phyloP scores from a whole-genome alignment of 2,888 invertebrate species.

The Thymelicus acteon region DNA sequence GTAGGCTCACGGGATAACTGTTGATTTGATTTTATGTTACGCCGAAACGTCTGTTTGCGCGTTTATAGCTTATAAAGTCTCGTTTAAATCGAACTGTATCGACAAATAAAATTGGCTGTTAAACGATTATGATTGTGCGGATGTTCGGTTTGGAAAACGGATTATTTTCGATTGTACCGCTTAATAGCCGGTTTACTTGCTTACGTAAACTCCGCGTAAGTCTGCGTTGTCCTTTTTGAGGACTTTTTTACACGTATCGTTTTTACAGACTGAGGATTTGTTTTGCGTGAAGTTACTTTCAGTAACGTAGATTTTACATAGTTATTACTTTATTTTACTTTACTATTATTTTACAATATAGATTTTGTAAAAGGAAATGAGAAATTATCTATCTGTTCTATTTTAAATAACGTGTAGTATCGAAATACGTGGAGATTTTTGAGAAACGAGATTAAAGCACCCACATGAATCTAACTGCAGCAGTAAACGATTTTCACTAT shows the following conservation, averaged over 20 bases:
- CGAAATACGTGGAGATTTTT: no score
- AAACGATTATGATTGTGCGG: conserved; percentile 78
- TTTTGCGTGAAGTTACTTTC: no score
- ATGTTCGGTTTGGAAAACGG: conserved; percentile 62
- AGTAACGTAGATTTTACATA: neutral
- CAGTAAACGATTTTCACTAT: no score
- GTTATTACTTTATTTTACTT: no score
- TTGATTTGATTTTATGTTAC: conserved; percentile 85
- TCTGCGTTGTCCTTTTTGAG: neutral
- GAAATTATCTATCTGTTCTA: no score
- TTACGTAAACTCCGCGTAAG: conserved; percentile 4
- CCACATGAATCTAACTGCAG: no score
- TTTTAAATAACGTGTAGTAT: no score
- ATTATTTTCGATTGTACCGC: conserved; percentile 57
- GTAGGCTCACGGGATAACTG: conserved; percentile 83
- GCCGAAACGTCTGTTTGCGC: conserved; percentile 82
- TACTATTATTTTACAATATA: no score
- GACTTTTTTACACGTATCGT: neutral
- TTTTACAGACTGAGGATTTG: no score
- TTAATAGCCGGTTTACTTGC: conserved; percentile 25
- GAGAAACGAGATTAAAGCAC: no score
- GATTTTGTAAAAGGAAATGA: no score
- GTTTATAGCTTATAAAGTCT: conserved; percentile 83
- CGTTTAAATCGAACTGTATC: conserved; percentile 75
- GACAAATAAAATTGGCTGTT: conserved; percentile 78